Percentiles rank a stretch among this genome's conserved stretches.
phyloP scores from a whole-genome alignment of 2,888 invertebrate species.

The Drosophila longiperda region DNA sequence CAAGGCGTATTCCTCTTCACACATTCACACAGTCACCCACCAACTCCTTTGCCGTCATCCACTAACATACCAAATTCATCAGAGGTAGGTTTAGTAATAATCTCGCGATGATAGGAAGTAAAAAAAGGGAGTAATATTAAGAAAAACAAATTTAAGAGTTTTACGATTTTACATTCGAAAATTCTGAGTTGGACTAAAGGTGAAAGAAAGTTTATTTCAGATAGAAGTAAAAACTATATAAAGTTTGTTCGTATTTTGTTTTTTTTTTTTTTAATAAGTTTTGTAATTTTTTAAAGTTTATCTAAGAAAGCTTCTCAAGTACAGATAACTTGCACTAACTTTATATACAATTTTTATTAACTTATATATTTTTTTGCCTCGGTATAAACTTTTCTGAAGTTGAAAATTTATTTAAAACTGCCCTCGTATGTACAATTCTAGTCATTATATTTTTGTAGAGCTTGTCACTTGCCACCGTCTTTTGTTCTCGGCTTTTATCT shows the following conservation, averaged over 20 bases:
- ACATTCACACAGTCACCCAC: constrained; percentile 22
- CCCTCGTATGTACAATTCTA: constrained; percentile 55
- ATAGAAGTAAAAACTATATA: neutral
- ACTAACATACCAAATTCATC: constrained; percentile 13
- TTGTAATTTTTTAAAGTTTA: neutral
- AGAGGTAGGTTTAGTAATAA: constrained; percentile 28
- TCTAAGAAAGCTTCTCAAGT: neutral
- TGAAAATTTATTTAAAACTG: neutral
- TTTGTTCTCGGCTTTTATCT: constrained; percentile 75
- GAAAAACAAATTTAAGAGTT: neutral
- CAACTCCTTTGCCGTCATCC: neutral
- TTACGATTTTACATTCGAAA: neutral
- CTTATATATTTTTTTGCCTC: neutral
- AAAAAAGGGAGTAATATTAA: neutral
- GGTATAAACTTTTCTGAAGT: neutral
- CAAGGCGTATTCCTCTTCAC: constrained; percentile 31
- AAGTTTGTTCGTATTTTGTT: neutral
- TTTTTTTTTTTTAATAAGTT: neutral
- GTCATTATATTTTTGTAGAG: constrained; percentile 69
- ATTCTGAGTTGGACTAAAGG: neutral
- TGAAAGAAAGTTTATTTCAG: neutral
- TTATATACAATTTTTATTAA: neutral
- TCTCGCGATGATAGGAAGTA: neutral
- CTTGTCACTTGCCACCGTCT: constrained; percentile 70
- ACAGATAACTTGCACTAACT: neutral